These are phyloP conservation scores for Valencia hispanica DNA, from an alignment of 2,797 vertebrate species.

Conservation along the genomic window DNA sequence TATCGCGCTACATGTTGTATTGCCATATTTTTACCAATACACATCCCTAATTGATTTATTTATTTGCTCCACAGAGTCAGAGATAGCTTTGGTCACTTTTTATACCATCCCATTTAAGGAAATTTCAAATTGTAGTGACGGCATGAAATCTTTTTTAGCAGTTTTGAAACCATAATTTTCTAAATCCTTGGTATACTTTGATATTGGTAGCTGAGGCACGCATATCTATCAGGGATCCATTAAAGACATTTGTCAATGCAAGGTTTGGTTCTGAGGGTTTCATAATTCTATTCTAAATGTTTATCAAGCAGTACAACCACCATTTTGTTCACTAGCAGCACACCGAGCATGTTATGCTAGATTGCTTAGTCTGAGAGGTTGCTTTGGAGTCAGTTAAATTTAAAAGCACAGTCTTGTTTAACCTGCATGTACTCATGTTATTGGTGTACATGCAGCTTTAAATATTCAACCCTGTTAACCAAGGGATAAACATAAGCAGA, in stretches of 20 bases:
- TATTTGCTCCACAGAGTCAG: not conserved
- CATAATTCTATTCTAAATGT: too few species aligned
- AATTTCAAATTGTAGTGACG: not conserved
- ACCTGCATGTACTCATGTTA: not conserved
- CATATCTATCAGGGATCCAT: not conserved
- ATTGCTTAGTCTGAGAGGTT: too few species aligned
- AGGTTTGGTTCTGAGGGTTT: too few species aligned
- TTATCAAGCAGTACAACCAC: too few species aligned
- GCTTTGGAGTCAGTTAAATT: not conserved
- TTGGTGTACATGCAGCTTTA: not conserved
- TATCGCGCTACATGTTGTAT: too few species aligned
- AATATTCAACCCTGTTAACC: not conserved
- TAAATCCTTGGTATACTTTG: not conserved
- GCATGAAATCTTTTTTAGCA: not conserved
- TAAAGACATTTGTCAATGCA: not conserved
- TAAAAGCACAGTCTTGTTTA: not conserved
- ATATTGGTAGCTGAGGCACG: not conserved
- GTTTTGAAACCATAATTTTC: not conserved
- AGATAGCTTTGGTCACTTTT: not conserved
- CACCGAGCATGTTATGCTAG: too few species aligned
- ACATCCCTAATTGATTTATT: too few species aligned
- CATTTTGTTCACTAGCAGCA: too few species aligned
- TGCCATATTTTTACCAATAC: too few species aligned
- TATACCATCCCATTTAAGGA: not conserved
- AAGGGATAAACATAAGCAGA: not conserved